These are phyloP conservation scores for Cyclargus thomasi DNA, from an alignment of 1,140 invertebrate species.

Conservation along the genomic window DNA sequence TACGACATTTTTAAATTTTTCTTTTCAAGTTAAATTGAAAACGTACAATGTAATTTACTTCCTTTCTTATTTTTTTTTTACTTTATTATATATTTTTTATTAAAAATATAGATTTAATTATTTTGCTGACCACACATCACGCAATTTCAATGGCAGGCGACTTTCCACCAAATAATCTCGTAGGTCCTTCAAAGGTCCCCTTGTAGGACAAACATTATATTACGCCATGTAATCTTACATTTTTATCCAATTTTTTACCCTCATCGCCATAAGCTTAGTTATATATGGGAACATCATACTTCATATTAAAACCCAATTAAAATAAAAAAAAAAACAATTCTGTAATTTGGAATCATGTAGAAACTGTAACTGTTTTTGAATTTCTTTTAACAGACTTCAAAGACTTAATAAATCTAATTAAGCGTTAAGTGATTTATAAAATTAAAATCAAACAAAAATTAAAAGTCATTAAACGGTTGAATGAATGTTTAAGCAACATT, in stretches of 20 bases:
- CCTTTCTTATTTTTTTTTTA: not conserved
- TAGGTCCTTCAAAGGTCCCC: not conserved
- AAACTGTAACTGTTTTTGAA: too few relatives aligned
- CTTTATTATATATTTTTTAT: not conserved
- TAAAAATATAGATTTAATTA: too few relatives aligned
- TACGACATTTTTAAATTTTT: too few relatives aligned
- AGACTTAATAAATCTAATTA: too few relatives aligned
- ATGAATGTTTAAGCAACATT: conserved; percentile 1
- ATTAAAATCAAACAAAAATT: not conserved
- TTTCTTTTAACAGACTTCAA: too few relatives aligned
- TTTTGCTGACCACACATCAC: conserved; percentile 4
- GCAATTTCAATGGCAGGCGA: not conserved
- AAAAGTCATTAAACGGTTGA: not conserved
- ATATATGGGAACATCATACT: not conserved
- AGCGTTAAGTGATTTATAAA: not conserved
- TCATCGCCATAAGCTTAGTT: not conserved
- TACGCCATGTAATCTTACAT: conserved; percentile 2
- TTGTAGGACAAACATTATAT: conserved; percentile 11
- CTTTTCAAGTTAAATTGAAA: too few relatives aligned
- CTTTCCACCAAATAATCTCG: not conserved
- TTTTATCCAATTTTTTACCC: not conserved
- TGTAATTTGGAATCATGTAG: too few relatives aligned
- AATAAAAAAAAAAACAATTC: too few relatives aligned
- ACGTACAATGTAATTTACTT: too few relatives aligned
- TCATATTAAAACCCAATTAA: too few relatives aligned